Base-by-base conservation (phyloP, 2,797 vertebrate genomes). In the Chelon labrosus region DNA sequence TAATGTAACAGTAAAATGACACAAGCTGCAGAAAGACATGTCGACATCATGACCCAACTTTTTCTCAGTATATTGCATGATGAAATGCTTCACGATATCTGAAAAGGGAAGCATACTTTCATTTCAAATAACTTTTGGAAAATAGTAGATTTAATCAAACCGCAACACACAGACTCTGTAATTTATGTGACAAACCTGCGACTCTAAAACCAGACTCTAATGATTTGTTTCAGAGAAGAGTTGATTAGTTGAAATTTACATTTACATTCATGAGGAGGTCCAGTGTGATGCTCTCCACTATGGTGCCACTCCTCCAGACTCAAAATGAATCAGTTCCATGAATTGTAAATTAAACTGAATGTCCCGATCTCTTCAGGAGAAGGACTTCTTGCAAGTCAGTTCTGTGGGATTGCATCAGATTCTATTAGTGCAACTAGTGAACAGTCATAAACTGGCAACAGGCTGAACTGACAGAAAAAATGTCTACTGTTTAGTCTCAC, bases 381-480 rank as follows among this genome's bases (percentile, higher is more conserved):
- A 39, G 3, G 6, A 64, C 47, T 72, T 13, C 50, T 67, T 77
- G 59, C 65, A 58, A 42, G 10, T 22, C n/a, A 27, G 59, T 20
- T 58, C 19, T 39, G 25, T 20, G 67, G 19, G 56, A 57, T 82
- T 71, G 59, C 77, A 73, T 78, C 75, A 76, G 54, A 42, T 42
- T 46, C 19, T 63, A 7, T 61, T 57, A n/a, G 22, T 62, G 14
- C 8, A 20, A 27, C 16, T 50, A 64, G 69, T 37, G 22, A 64
- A 50, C 47, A 52, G 47, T 58, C 39, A 51, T 8, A 69, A 56
- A 63, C 17, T 20, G 11, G 22, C 5, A 47, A 35, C 54, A 27
- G 31, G 47, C 44, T 72, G 1, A 69, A 59, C 42, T 76, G 47
- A 65, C 14, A 39, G n/a, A 47, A 41, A 69, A 35, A 61, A 25